Evolutionary conservation across 2,888 invertebrate species (phyloP).

Genomic region (Chalcis sispes): DNA sequence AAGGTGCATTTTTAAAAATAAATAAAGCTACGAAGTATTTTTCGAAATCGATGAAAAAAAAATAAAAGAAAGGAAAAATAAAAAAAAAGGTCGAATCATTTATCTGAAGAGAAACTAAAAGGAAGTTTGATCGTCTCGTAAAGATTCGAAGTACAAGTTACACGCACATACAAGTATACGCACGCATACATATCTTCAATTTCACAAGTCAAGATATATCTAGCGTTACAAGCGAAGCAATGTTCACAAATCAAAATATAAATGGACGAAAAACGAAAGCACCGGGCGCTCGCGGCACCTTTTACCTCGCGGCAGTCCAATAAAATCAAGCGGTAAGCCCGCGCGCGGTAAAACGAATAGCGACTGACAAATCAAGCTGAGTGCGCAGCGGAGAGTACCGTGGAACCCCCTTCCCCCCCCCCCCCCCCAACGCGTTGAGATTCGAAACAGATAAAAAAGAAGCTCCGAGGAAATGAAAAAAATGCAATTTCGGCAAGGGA

Average conservation of each 20-base stretch:
- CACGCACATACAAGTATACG: background rate
- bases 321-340: slow-evolving; percentile 8
- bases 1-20: too few relatives aligned
- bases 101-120: background rate
- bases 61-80: background rate
- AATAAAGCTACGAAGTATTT: too few relatives aligned
- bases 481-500: slow-evolving; percentile 38
- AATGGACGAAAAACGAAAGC: too few relatives aligned
- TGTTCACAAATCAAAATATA: background rate
- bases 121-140: background rate
- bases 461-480: background rate
- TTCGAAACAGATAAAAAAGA: slow-evolving; percentile 10
- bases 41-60: background rate
- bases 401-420: too few relatives aligned
- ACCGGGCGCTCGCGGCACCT: too few relatives aligned
- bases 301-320: slow-evolving; percentile 9
- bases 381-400: background rate
- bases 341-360: slow-evolving; percentile 9
- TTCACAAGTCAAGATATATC: background rate
- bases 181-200: background rate
- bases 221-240: background rate
- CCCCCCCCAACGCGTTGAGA: background rate
- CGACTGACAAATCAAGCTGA: slow-evolving; percentile 24
- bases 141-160: background rate
- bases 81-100: background rate